Conservation (phyloP, 2,797 vertebrate species). For the Echiichthys vipera region DNA sequence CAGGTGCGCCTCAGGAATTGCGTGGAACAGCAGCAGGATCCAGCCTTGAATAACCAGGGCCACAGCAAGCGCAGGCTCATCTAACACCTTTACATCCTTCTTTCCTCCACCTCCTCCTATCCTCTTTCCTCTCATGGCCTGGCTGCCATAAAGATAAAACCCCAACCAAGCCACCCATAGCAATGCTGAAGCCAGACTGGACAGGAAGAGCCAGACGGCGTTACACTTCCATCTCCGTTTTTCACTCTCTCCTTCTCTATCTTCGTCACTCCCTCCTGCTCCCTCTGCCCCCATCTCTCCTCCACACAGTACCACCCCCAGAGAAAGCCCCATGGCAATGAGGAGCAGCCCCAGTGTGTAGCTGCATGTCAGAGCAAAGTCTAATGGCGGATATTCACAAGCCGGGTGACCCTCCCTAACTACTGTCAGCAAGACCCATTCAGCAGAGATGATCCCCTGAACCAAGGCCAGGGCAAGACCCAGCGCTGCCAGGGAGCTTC, state of each 20-base stretch:
- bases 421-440: slow-evolving; percentile 95
- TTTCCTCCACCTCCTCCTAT: slow-evolving; percentile 50
- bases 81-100: slow-evolving; percentile 82
- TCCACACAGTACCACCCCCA: slow-evolving; percentile 92
- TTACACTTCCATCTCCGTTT: slow-evolving; percentile 92
- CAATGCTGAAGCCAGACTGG: slow-evolving; percentile 89
- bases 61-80: slow-evolving; percentile 93
- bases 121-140: slow-evolving; percentile 74
- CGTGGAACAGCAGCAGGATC: slow-evolving; percentile 94
- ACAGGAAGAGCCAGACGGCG: slow-evolving; percentile 91
- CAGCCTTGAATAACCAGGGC: slow-evolving; percentile 94
- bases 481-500: slow-evolving; percentile 85
- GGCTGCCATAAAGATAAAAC: slow-evolving; percentile 94
- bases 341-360: slow-evolving; percentile 92
- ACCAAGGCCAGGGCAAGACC: slow-evolving; percentile 91
- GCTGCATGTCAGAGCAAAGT: slow-evolving; percentile 93
- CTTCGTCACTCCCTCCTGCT: slow-evolving; percentile 76
- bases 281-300: slow-evolving; percentile 83
- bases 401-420: slow-evolving; percentile 91
- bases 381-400: slow-evolving; percentile 93
- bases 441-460: slow-evolving; percentile 93
- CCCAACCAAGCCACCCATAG: slow-evolving; percentile 96
- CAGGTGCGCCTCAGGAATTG: slow-evolving; percentile 94
- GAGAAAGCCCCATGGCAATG: slow-evolving; percentile 86
- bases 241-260: slow-evolving; percentile 69